Evolutionary conservation across 2,888 invertebrate species (phyloP).

Genomic region (Prosapia bicincta): DNA sequence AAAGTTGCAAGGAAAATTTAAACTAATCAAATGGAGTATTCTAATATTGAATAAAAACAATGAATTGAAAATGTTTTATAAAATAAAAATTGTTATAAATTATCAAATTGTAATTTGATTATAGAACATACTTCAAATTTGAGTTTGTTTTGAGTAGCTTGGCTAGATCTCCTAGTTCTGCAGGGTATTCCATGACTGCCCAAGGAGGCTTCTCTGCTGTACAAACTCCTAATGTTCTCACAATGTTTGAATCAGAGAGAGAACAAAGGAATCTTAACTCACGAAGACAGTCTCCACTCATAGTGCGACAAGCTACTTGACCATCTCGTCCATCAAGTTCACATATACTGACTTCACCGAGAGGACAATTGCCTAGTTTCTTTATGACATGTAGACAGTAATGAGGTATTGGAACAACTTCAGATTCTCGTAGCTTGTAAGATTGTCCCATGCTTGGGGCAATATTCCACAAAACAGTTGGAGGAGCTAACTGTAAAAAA

Average conservation of each 20-base stretch:
- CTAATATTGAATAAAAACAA: too few species aligned
- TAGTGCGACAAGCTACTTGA: slow-evolving; percentile 54
- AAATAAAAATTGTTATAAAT: too few species aligned
- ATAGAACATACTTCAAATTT: slow-evolving; percentile 37
- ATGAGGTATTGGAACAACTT: slow-evolving; percentile 54
- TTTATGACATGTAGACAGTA: slow-evolving; percentile 55
- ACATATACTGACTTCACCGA: slow-evolving; percentile 51
- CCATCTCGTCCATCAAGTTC: slow-evolving; percentile 37
- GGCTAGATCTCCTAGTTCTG: slow-evolving; percentile 67
- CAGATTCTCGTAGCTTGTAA: slow-evolving; percentile 56
- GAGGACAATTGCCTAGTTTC: slow-evolving; percentile 55
- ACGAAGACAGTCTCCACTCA: slow-evolving; percentile 50
- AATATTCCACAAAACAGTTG: slow-evolving; percentile 58
- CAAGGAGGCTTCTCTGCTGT: slow-evolving; percentile 60
- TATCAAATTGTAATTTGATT: too few species aligned
- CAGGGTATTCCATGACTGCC: slow-evolving; percentile 68
- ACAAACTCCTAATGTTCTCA: slow-evolving; percentile 58
- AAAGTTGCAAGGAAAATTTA: too few species aligned
- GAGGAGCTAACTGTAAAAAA: slow-evolving; percentile 51
- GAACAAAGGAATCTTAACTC: slow-evolving; percentile 67
- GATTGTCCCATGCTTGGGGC: slow-evolving; percentile 58
- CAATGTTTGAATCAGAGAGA: slow-evolving; percentile 64
- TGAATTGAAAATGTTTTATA: too few species aligned
- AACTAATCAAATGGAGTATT: too few species aligned
- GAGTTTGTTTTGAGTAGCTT: slow-evolving; percentile 52